Evolutionary conservation across 2,113 vertebrate genomes (phyloP).

Genomic region (Actinemys pallida): DNA sequence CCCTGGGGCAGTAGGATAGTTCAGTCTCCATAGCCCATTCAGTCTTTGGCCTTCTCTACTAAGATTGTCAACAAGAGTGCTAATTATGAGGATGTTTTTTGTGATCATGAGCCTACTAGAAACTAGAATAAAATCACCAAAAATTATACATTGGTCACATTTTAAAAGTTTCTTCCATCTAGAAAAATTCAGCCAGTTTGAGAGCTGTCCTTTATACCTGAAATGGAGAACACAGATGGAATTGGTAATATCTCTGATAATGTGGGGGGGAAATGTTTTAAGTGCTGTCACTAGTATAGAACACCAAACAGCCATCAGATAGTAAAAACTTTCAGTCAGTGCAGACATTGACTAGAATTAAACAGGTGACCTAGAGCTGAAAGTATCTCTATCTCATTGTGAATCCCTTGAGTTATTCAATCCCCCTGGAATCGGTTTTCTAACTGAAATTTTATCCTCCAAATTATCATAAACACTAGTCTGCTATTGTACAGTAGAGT

Average conservation of each 20-base stretch:
- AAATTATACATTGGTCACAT: not conserved
- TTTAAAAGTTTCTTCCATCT: not conserved
- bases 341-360: slow-evolving; percentile 23
- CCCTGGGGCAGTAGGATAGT: rapidly evolving
- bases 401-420: slow-evolving; percentile 7
- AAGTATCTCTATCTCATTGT: slow-evolving; percentile 43
- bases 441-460: not conserved
- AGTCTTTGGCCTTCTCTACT: not conserved
- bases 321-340: slow-evolving; percentile 18
- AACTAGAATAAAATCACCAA: not conserved
- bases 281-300: not conserved
- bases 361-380: slow-evolving; percentile 50
- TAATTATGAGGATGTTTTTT: not conserved
- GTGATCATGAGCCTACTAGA: not conserved
- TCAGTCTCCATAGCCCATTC: not conserved
- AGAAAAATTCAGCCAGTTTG: not conserved
- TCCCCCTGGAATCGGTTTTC: slow-evolving; percentile 1
- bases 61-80: not conserved
- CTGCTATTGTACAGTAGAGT: not conserved
- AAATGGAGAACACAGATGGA: not conserved
- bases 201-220: not conserved
- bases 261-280: not conserved
- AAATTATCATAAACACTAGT: not conserved
- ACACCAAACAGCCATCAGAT: slow-evolving; percentile 9
- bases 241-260: not conserved